Evolutionary conservation across 2,113 vertebrate genomes (phyloP), one percentile per base, ranked within the genome.

Genomic region (Lampris megalopsis): DNA sequence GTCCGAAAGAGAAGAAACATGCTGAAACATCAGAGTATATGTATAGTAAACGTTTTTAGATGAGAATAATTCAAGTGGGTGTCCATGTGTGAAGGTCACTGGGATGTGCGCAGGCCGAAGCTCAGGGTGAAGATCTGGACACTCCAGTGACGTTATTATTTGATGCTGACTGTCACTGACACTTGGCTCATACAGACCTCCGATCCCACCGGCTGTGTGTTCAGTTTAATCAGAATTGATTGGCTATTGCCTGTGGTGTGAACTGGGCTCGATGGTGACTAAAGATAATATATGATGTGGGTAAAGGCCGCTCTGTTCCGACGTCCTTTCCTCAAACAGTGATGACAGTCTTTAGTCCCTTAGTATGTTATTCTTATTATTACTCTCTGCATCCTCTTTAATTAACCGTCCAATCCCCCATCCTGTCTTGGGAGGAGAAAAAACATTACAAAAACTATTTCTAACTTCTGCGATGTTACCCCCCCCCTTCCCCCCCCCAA

Each of bases 181-280:
- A 70, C 2, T 5, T 6, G 36, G 48, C 41, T 37, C 7, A n/a
- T 6, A 42, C 4, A 49, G 68, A 42, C 36, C 8, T 54, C 40
- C 9, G 3, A 6, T 70, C 68, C 68, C 56, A 47, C 24, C 43
- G 52, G 68, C 56, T 5, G 49, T 37, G 48, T 70, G 48, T 58
- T 11, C 54, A 47, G 47, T 70, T 45, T 70, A 59, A 70, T 70
- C 41, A 47, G 35, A 9, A 70, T 70, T 43, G 68, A 70, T 70
- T 48, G 68, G 64, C 1, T 52, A 53, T 40, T n/a, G 45, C 63
- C 63, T 48, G 42, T 43, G 40, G 41, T 45, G 60, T 36, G 24
- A 24, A 24, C 4, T 65, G 24, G 43, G 42, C 41, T 11, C 6
- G 57, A 9, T 64, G 63, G 49, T 64, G 48, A 64, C 48, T 64